phyloP scores from a whole-genome alignment of 1,140 invertebrate genomes.

The Lasaia peninsularis region DNA sequence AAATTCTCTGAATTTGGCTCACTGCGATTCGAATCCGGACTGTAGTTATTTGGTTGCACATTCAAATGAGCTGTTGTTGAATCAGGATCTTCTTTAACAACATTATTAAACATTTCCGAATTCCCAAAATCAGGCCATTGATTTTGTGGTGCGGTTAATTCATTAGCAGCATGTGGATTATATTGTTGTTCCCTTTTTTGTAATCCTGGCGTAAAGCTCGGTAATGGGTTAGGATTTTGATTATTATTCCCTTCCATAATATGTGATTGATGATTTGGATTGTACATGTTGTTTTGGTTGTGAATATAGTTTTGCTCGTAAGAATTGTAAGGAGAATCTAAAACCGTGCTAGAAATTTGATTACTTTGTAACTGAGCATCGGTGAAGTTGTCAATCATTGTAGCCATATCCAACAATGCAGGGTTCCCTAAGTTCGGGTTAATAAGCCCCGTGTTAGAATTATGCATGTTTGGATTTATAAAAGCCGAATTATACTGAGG shows the following conservation, averaged over 20 bases:
- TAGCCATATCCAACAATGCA: constrained; percentile 82
- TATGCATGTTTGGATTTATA: constrained; percentile 71
- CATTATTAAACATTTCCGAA: constrained; percentile 68
- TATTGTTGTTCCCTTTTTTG: constrained; percentile 61
- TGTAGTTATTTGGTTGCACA: constrained; percentile 68
- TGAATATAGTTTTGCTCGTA: constrained; percentile 73
- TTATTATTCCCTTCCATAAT: constrained; percentile 55
- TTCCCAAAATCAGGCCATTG: constrained; percentile 78
- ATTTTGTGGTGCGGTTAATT: constrained; percentile 55
- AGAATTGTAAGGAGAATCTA: constrained; percentile 83
- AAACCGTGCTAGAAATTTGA: constrained; percentile 88
- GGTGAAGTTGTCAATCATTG: constrained; percentile 85
- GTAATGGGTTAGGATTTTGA: constrained; percentile 53
- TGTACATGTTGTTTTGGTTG: constrained; percentile 68
- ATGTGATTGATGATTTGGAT: constrained; percentile 49
- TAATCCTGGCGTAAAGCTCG: constrained; percentile 57
- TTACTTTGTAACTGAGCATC: constrained; percentile 88
- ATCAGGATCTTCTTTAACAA: constrained; percentile 81
- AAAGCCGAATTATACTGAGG: constrained; percentile 72
- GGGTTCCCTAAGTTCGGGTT: constrained; percentile 77
- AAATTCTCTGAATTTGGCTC: constrained; percentile 53
- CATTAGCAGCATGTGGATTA: constrained; percentile 31
- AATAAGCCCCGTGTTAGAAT: constrained; percentile 55
- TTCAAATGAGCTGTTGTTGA: constrained; percentile 80
- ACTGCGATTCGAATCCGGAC: constrained; percentile 70